A percentile compares a stretch with the other conserved stretches of the same genome.
These are phyloP conservation scores for Cynopterus brachyotis DNA, from an alignment of 2,113 vertebrate genomes.

Conservation along the genomic window DNA sequence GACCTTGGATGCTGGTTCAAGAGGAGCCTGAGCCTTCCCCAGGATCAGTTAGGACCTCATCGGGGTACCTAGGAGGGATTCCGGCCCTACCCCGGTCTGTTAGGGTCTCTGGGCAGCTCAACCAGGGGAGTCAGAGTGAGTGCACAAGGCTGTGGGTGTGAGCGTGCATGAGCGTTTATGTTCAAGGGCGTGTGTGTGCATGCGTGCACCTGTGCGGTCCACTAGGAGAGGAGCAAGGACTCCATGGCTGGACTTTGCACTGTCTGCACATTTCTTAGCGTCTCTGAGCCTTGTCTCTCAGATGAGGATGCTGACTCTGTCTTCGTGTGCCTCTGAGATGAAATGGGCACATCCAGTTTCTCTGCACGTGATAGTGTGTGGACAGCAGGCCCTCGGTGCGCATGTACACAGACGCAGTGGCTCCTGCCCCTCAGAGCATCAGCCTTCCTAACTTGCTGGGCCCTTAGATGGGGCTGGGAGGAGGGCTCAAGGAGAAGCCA, in stretches of 20 bases:
- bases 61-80: not conserved
- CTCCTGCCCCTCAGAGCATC: not conserved
- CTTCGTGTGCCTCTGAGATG: accelerated
- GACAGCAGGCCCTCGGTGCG: not conserved
- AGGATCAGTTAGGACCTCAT: accelerated
- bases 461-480: not conserved
- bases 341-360: not conserved
- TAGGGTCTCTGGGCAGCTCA: not conserved
- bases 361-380: accelerated
- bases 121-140: not conserved
- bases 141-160: not conserved
- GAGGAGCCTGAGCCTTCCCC: not conserved
- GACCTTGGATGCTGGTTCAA: not conserved
- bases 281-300: not conserved
- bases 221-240: not conserved
- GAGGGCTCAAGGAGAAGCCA: not conserved
- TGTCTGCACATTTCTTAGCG: not conserved
- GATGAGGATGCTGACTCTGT: not conserved
- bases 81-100: no score
- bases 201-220: not conserved
- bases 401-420: not conserved
- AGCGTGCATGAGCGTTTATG: no score
- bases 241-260: not conserved
- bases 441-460: not conserved
- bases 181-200: not conserved